Conservation (phyloP, 2,797 vertebrate genomes). For the Fistularia tabacaria region DNA sequence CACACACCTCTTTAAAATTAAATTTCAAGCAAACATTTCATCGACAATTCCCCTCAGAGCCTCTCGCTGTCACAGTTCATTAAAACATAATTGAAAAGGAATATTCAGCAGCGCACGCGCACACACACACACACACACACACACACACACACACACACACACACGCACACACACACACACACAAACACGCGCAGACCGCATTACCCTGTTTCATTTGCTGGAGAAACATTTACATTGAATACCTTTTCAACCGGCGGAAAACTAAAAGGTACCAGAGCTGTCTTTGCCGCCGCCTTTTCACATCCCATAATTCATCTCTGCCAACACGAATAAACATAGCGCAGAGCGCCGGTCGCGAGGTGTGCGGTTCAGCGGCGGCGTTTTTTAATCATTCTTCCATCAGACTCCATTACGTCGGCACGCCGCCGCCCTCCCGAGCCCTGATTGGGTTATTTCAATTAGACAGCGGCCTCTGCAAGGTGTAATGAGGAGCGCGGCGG, state of each 20-base stretch:
- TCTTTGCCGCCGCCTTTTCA: slow-evolving; percentile 17
- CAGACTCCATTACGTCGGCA: slow-evolving; percentile 53
- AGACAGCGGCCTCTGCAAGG: slow-evolving; percentile 38
- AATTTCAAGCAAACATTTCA: slow-evolving; percentile 47
- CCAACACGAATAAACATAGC: slow-evolving; percentile 32
- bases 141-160: slow-evolving; percentile 38
- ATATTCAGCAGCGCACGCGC: slow-evolving; percentile 48
- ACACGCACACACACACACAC: slow-evolving; percentile 29
- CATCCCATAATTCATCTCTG: slow-evolving; percentile 38
- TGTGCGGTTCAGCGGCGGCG: slow-evolving; percentile 39
- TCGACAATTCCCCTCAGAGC: slow-evolving; percentile 45
- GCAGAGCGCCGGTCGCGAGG: slow-evolving; percentile 25
- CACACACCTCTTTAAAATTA: slow-evolving; percentile 27
- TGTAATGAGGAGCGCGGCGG: slow-evolving; percentile 52
- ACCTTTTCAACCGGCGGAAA: slow-evolving; percentile 20
- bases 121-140: slow-evolving; percentile 5
- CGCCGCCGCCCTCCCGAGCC: slow-evolving; percentile 32
- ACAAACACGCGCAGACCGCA: slow-evolving; percentile 33
- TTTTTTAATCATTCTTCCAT: slow-evolving; percentile 63
- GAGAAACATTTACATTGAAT: slow-evolving; percentile 51
- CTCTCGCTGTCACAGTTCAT: slow-evolving; percentile 59
- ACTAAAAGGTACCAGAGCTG: slow-evolving; percentile 17
- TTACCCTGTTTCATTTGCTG: slow-evolving; percentile 41
- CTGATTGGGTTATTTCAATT: slow-evolving; percentile 64
- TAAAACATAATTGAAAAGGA: slow-evolving; percentile 61